Evolutionary conservation across 2,797 vertebrate genomes (phyloP).

Genomic region (Megalops cyprinoides): DNA sequence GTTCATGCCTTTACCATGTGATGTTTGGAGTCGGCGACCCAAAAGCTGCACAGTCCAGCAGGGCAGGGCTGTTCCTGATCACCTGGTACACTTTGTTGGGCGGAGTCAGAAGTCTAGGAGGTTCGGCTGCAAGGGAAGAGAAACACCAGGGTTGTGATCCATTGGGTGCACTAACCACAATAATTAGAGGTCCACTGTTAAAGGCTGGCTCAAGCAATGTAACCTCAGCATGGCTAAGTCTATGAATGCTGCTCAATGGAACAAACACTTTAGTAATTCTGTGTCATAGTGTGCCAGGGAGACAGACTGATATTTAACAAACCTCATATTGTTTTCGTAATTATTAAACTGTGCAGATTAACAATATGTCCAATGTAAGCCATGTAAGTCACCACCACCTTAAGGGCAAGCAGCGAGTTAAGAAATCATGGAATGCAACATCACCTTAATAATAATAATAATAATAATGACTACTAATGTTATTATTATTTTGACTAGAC

Average conservation of each 20-base stretch:
- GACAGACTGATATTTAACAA: too few relatives aligned
- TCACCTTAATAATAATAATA: too few relatives aligned
- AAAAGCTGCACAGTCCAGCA: constrained; percentile 88
- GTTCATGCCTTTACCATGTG: constrained; percentile 81
- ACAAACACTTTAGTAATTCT: too few relatives aligned
- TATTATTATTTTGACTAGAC: background rate
- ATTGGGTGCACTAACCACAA: background rate
- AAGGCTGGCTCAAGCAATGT: background rate
- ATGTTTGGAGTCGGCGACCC: constrained; percentile 92
- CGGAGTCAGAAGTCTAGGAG: constrained; percentile 88
- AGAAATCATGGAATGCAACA: too few relatives aligned
- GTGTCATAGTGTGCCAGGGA: too few relatives aligned
- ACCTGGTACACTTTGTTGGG: constrained; percentile 88
- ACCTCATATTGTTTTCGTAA: too few relatives aligned
- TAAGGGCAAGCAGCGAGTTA: too few relatives aligned
- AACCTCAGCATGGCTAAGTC: background rate
- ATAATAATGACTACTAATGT: too few relatives aligned
- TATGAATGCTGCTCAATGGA: background rate
- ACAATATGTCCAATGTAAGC: too few relatives aligned
- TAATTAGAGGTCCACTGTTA: background rate
- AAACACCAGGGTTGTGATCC: background rate
- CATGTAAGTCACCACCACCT: too few relatives aligned
- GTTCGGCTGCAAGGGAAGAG: constrained; percentile 79
- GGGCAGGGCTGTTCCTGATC: constrained; percentile 81
- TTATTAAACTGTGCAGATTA: too few relatives aligned